Base-by-base conservation (phyloP, 2,797 vertebrate genomes). In the Ctenochaetus hawaiiensis region DNA sequence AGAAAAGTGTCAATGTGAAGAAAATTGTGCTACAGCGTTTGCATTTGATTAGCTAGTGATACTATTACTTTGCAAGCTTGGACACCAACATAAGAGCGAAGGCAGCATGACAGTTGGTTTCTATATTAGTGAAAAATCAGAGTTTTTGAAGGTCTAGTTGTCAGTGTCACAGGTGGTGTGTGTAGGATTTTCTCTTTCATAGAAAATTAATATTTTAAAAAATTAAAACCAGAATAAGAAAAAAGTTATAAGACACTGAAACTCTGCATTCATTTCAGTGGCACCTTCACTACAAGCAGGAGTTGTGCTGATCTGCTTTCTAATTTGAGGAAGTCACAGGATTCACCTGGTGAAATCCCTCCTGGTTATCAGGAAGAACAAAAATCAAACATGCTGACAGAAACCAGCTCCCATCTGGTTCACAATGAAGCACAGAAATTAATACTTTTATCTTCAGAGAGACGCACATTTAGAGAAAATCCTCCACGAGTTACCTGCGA, bases 101-200 rank as follows among this genome's bases (percentile, higher is more conserved):
- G 72, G 72, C 71, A 67, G 63, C 16, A 34, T 1, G 23, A 44
- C 39, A 41, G 56, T 47, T 44, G 0, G 41, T 22, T 59, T 5
- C 30, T 47, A 23, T 16, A 74, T 62, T 17, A 61, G 12, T 57
- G 64, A 30, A 41, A 60, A 10, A 34, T 53, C 17, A 9, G 2
- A 34, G 26, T n/a, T 39, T 37, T 26, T 72, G n/a, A 54, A 41
- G 2, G 5, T 30, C 16, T 4, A 22, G 26, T 8, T 26, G 48
- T 54, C 12, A 60, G 18, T 60, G 34, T 30, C 69, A 20, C 49
- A 59, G 16, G 67, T 2, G 7, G 34, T 12, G n/a, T 0, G 2
- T 72, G 70, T 20, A 67, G 63, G 73, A 84, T 72, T 82, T 86
- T 89, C 77, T 88, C 77, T 66, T 60, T 65, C 1, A 60, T 47